Evolutionary conservation across 2,797 vertebrate genomes (phyloP), one percentile per base, ranked within the genome.

Genomic region (Tauraco hartlaubi): DNA sequence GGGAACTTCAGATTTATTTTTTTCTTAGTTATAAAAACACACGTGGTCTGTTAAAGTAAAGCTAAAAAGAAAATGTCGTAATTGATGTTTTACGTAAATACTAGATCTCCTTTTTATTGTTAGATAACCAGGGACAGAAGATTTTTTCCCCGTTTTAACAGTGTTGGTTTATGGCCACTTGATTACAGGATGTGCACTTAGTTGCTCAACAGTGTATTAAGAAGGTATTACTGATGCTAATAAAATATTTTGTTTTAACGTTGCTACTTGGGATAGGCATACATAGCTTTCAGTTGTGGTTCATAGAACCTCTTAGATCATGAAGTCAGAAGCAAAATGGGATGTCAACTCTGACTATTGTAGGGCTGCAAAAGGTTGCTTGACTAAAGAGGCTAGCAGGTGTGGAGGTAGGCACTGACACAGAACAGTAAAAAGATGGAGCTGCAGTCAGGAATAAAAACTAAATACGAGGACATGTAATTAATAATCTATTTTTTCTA

Each of bases 151-250:
- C 15, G 3, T 88, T 96, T 82, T 74, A 75, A 49, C 35, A 92
- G 62, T 44, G 51, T 89, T 95, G 97, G 39, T 90, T 78, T 78
- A 61, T 55, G 77, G 37, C 28, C 15, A 59, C 66, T 86, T 92
- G 80, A 96, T 94, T 91, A 96, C 73, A 91, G 93, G 81, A 92
- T 93, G 78, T 90, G 81, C 33, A 44, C 85, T 89, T 92, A 48
- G 90, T 96, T 94, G 92, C 95, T 95, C 77, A 94, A 85, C 74
- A 80, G 67, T 77, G 58, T 88, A 85, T 96, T 96, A 95, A 97
- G 96, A 94, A 97, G 95, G 91, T 96, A 94, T 95, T 98, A 95
- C 87, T 94, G 92, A 85, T 96, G 91, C 92, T 95, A 93, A 85
- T 95, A 93, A 92, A 91, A 88, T 64, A 72, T 81, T 86, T 89